Conservation (phyloP, 2,113 vertebrate species). For the Sinocyclocheilus anshuiensis region DNA sequence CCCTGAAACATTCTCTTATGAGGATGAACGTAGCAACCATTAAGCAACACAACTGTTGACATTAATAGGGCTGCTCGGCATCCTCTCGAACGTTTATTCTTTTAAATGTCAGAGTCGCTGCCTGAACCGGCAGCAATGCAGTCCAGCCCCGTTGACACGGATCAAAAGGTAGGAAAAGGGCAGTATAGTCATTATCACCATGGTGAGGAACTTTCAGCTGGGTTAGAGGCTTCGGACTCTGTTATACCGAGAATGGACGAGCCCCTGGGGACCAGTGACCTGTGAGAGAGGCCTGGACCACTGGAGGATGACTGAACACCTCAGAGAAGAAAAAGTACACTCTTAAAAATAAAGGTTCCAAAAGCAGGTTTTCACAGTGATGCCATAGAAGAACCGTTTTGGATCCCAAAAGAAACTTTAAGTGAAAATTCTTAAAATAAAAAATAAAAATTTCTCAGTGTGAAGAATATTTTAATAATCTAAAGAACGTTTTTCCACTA, state of each 20-base stretch:
- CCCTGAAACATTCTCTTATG: neutral
- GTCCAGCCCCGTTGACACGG: conserved; percentile 14
- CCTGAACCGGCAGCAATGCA: conserved; percentile 2
- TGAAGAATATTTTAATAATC: too few relatives aligned
- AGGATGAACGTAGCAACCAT: neutral
- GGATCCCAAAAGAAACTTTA: too few relatives aligned
- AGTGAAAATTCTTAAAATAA: too few relatives aligned
- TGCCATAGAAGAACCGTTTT: neutral
- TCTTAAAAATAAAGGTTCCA: neutral
- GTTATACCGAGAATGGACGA: conserved; percentile 19
- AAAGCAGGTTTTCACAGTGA: neutral
- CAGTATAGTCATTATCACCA: conserved; percentile 34
- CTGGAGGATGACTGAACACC: neutral
- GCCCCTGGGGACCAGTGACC: conserved; percentile 7
- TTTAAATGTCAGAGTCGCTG: conserved; percentile 47
- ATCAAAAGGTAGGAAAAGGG: conserved; percentile 30
- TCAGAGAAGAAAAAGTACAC: neutral
- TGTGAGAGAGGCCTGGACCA: neutral
- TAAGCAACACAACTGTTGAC: neutral
- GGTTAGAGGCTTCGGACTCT: conserved; percentile 16
- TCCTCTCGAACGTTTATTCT: conserved; percentile 21
- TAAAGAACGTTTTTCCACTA: too few relatives aligned
- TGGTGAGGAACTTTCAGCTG: conserved; percentile 38
- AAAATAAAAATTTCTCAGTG: too few relatives aligned
- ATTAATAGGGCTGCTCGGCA: neutral